phyloP scores from a whole-genome alignment of 2,113 vertebrate species.

The Bostrychus sinensis region DNA sequence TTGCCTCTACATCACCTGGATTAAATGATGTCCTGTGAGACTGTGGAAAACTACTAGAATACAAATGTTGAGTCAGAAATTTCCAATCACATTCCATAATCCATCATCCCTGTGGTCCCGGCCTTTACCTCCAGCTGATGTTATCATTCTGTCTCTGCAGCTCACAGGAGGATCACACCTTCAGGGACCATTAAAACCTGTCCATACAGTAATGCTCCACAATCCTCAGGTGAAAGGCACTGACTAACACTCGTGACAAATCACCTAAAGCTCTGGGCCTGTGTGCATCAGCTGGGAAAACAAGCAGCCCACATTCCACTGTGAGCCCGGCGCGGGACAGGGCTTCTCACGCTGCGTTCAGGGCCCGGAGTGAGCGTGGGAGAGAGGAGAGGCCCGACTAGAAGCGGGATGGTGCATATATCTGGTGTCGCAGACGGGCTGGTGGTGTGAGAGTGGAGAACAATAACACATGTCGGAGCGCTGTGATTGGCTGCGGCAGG shows the following conservation, averaged over 20 bases:
- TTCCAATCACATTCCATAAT: too few species aligned
- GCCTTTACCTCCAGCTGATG: constrained; percentile 17
- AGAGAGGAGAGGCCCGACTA: constrained; percentile 40
- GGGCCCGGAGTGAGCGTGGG: constrained; percentile 25
- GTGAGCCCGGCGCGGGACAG: constrained; percentile 34
- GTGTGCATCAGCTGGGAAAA: constrained; percentile 67
- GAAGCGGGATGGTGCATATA: constrained; percentile 49
- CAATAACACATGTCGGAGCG: constrained; percentile 45
- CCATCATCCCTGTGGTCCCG: not conserved
- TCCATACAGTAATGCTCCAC: not conserved
- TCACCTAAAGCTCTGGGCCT: constrained; percentile 18
- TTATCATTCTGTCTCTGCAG: not conserved
- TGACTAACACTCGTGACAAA: constrained; percentile 19
- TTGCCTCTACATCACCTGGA: too few species aligned
- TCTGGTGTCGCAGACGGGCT: constrained; percentile 50
- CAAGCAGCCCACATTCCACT: constrained; percentile 52
- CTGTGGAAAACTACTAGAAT: not conserved
- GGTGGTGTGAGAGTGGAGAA: constrained; percentile 32
- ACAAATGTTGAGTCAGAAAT: too few species aligned
- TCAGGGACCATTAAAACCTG: constrained; percentile 27
- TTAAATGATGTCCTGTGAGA: too few species aligned
- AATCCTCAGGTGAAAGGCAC: constrained; percentile 37
- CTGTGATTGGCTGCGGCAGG: constrained; percentile 33
- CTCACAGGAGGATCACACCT: constrained; percentile 4
- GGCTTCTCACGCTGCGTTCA: constrained; percentile 45